Evolutionary conservation across 1,140 invertebrate species (phyloP), one percentile per base, ranked within the genome.

Genomic region (Drosophila rufa): DNA sequence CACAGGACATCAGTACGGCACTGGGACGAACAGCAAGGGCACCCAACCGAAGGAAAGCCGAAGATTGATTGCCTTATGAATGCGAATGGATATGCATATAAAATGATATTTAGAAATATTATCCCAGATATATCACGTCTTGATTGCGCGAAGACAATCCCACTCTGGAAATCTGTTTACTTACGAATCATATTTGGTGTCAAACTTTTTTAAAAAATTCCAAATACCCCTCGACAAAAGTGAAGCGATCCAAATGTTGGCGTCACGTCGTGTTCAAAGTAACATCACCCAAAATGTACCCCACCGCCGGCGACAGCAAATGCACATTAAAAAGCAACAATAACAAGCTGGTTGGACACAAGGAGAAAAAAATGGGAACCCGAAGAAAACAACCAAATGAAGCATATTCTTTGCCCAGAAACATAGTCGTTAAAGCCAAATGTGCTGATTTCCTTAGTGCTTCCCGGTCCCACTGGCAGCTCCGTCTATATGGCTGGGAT

Each of bases 391-490:
- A 58, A 30, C 11, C 38, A 58, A 25, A 53, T 47, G 38, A 60
- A 48, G 66, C 84, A 83, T 77, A 86, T 83, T 80, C 84, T 74
- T 59, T 40, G 38, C 60, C 38, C 53, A 47, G 22, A 65, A 82
- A 84, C 78, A 90, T 73, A 90, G 85, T 89, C 85, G 85, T 89
- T 89, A 89, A 90, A 85, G 82, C 81, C 85, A 89, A 89, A 89
- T 89, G 85, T 89, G 85, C 85, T 90, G 85, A 89, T 89, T 91
- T 89, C 75, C 75, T 89, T 84, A 73, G 73, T 80, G 58, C 60
- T 74, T 43, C 9, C 43, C 46, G 42, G 59, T 79, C 58, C 65
- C 75, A 65, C 48, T 57, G 48, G n/a, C 64, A 15, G 36, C 47
- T 9, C 27, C 17, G 8, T 5, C 33, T 36, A 36, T 36, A 36